Evolutionary conservation across 1,140 invertebrate species (phyloP).

Genomic region (Medauroidea extradentata): DNA sequence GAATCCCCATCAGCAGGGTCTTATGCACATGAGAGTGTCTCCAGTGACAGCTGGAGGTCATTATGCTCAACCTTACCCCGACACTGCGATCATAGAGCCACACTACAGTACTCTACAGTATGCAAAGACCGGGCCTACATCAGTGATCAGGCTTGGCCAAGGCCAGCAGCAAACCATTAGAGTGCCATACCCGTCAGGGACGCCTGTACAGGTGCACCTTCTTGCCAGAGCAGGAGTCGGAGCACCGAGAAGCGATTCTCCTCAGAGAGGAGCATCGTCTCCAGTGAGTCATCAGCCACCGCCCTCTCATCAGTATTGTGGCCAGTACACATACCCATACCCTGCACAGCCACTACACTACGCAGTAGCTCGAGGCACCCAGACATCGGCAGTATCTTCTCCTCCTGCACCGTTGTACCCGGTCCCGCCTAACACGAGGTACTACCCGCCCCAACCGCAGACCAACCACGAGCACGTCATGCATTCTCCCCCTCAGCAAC

Average conservation of each 20-base stretch:
- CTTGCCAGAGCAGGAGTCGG: conserved; percentile 16
- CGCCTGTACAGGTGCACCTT: conserved; percentile 36
- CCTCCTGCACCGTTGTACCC: conserved; percentile 18
- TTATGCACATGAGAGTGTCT: conserved; percentile 7
- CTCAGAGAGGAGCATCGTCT: conserved; percentile 25
- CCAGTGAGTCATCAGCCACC: neutral
- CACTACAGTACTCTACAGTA: conserved; percentile 19
- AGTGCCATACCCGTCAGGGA: conserved; percentile 34
- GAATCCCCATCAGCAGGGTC: neutral
- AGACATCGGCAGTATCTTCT: conserved; percentile 36
- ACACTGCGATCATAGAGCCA: conserved; percentile 15
- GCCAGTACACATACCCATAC: no score
- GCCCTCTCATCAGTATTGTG: neutral
- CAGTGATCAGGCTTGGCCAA: conserved; percentile 25
- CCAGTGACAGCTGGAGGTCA: neutral
- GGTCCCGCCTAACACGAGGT: neutral
- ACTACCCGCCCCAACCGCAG: neutral
- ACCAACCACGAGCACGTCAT: neutral
- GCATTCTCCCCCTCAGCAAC: conserved; percentile 7
- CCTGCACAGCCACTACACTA: conserved; percentile 25
- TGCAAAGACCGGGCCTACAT: conserved; percentile 16
- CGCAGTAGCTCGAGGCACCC: conserved; percentile 42
- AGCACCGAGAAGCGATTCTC: conserved; percentile 37
- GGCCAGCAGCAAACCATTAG: conserved; percentile 35
- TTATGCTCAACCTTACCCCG: neutral